phyloP scores from a whole-genome alignment of 2,797 vertebrate species.

The Labroides dimidiatus region DNA sequence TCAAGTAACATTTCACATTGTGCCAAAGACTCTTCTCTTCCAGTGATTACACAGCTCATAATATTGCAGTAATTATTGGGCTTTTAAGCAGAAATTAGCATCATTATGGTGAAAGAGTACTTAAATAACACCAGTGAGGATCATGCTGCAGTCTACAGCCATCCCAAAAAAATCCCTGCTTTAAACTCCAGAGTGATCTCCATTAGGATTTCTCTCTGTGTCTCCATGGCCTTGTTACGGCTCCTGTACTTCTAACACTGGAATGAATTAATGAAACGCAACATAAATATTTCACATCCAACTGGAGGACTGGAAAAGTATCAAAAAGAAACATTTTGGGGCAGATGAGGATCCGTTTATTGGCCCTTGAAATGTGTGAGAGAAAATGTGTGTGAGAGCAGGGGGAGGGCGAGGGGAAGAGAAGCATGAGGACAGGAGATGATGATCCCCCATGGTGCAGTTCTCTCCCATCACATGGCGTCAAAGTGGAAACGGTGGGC shows the following conservation, averaged over 20 bases:
- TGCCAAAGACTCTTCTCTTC: conserved; percentile 29
- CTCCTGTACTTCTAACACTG: conserved; percentile 58
- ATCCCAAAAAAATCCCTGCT: conserved; percentile 30
- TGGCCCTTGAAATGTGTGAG: conserved; percentile 47
- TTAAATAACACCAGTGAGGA: conserved; percentile 5
- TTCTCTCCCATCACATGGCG: conserved; percentile 89
- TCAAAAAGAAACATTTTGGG: conserved; percentile 64
- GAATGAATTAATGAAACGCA: conserved; percentile 65
- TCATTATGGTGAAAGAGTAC: conserved; percentile 9
- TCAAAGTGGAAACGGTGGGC: conserved; percentile 99
- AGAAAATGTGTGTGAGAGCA: conserved; percentile 21
- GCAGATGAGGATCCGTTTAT: conserved; percentile 54
- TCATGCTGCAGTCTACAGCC: background rate
- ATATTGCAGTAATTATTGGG: conserved; percentile 15
- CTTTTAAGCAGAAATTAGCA: conserved; percentile 7
- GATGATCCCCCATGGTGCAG: conserved; percentile 34
- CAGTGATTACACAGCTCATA: conserved; percentile 14
- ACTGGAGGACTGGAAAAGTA: conserved; percentile 55
- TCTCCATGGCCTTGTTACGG: conserved; percentile 51
- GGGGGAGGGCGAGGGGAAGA: background rate
- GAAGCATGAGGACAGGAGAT: background rate
- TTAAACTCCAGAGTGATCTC: conserved; percentile 23
- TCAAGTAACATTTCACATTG: conserved; percentile 48
- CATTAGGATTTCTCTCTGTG: conserved; percentile 34
- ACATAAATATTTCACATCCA: conserved; percentile 65